These are phyloP conservation scores for Notolabrus celidotus DNA, from an alignment of 2,797 vertebrate species.

Conservation along the genomic window DNA sequence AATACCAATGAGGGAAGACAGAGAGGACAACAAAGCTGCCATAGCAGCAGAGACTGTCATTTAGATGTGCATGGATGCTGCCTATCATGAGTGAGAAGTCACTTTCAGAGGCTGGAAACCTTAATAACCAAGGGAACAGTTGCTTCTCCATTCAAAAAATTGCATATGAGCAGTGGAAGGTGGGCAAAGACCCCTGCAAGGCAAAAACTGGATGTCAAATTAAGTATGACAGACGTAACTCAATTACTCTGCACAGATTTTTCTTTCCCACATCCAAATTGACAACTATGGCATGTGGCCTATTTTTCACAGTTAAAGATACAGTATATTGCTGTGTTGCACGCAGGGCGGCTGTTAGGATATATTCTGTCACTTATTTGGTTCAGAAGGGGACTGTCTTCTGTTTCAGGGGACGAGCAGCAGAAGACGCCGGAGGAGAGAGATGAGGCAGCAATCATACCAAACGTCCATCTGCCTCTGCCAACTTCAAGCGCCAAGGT, in stretches of 20 bases:
- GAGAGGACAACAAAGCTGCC: conserved; percentile 37
- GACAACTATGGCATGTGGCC: conserved; percentile 48
- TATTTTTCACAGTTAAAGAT: conserved; percentile 37
- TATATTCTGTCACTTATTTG: conserved; percentile 52
- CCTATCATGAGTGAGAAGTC: conserved; percentile 14
- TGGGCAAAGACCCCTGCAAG: conserved; percentile 28
- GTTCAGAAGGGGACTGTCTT: conserved; percentile 38
- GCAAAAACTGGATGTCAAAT: conserved; percentile 59
- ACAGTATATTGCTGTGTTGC: conserved; percentile 1
- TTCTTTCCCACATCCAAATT: conserved; percentile 48
- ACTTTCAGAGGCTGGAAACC: conserved; percentile 50
- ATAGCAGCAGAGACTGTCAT: conserved; percentile 39
- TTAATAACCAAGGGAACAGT: conserved; percentile 46
- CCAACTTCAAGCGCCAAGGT: conserved; percentile 68
- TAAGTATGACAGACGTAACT: conserved; percentile 57
- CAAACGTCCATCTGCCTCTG: conserved; percentile 65
- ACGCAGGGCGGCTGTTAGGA: conserved; percentile 34
- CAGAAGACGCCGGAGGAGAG: conserved; percentile 48
- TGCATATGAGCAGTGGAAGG: conserved; percentile 28
- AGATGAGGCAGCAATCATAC: conserved; percentile 65
- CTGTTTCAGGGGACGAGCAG: conserved; percentile 11
- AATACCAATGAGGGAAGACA: conserved; percentile 67
- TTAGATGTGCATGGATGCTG: conserved; percentile 44
- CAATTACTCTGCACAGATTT: conserved; percentile 53
- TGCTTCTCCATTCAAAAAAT: conserved; percentile 66